Evolutionary conservation across 2,797 vertebrate genomes (phyloP).

Genomic region (Lithobates pipiens): DNA sequence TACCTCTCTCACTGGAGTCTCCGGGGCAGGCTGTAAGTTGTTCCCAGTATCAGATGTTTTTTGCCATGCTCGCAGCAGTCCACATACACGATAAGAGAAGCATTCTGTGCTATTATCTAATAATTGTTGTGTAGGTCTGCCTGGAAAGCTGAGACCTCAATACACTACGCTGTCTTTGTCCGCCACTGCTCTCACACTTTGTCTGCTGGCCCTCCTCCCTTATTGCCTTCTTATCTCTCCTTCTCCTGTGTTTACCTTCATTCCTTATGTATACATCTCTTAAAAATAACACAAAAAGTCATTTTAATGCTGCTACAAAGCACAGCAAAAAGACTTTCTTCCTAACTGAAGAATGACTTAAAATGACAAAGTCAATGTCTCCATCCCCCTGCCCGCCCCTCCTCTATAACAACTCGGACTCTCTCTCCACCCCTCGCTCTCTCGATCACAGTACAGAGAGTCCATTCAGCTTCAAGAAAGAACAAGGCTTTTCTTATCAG

Average conservation of each 20-base stretch:
- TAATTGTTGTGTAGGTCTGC: not conserved
- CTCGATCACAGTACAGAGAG: conserved; percentile 41
- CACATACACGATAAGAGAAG: not conserved
- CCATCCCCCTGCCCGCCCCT: not conserved
- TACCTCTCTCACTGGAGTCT: not conserved
- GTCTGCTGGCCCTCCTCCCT: not conserved
- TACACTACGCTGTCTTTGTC: not conserved
- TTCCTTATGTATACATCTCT: not conserved
- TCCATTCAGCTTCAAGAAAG: conserved; percentile 44
- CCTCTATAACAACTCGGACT: not conserved
- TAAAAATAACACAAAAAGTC: not conserved
- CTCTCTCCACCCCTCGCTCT: conserved; percentile 7
- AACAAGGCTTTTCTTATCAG: conserved; percentile 55
- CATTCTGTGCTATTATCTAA: not conserved
- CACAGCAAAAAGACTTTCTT: not conserved
- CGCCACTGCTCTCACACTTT: not conserved
- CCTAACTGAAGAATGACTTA: not conserved
- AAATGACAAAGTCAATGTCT: not conserved
- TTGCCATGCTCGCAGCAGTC: not conserved
- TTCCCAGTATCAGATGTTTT: not conserved
- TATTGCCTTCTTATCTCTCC: not conserved
- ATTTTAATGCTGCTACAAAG: not conserved
- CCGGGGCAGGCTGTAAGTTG: not conserved
- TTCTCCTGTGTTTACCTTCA: not conserved
- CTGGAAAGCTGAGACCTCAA: not conserved